Evolutionary conservation across 2,797 vertebrate species (phyloP).

Genomic region (Gadopsis bispinosus): DNA sequence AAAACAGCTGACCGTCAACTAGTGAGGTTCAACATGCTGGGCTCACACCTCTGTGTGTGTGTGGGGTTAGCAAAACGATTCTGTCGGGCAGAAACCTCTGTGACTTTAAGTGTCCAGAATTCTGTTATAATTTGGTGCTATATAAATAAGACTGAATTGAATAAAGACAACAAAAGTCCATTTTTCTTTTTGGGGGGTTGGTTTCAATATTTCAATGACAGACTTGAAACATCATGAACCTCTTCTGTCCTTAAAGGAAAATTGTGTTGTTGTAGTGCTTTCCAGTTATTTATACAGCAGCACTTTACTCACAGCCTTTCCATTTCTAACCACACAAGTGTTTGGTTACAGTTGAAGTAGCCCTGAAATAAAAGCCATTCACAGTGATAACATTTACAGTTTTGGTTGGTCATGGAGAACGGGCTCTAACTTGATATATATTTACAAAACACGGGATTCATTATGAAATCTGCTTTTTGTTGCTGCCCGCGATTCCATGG

Average conservation of each 20-base stretch:
- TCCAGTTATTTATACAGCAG: no score
- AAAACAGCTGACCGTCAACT: constrained; percentile 65
- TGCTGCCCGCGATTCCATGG: not conserved
- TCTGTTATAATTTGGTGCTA: no score
- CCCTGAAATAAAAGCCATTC: not conserved
- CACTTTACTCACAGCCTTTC: no score
- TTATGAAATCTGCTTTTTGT: not conserved
- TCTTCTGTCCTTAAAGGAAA: no score
- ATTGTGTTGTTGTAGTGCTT: no score
- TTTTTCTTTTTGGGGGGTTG: not conserved
- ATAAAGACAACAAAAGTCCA: not conserved
- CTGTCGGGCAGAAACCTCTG: constrained; percentile 26
- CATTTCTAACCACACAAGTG: no score
- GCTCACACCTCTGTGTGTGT: constrained; percentile 34
- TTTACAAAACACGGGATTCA: not conserved
- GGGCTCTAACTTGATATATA: not conserved
- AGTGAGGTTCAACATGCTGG: constrained; percentile 31
- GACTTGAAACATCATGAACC: no score
- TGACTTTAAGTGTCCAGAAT: no score
- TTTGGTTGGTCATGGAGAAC: not conserved
- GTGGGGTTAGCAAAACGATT: constrained; percentile 16
- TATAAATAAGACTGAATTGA: no score
- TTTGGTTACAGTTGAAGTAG: no score
- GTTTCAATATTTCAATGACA: no score
- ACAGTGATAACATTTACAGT: not conserved